Percentiles rank a stretch among this genome's conserved stretches.
Conservation (phyloP, 2,888 invertebrate genomes). For the Meteorus colon region DNA sequence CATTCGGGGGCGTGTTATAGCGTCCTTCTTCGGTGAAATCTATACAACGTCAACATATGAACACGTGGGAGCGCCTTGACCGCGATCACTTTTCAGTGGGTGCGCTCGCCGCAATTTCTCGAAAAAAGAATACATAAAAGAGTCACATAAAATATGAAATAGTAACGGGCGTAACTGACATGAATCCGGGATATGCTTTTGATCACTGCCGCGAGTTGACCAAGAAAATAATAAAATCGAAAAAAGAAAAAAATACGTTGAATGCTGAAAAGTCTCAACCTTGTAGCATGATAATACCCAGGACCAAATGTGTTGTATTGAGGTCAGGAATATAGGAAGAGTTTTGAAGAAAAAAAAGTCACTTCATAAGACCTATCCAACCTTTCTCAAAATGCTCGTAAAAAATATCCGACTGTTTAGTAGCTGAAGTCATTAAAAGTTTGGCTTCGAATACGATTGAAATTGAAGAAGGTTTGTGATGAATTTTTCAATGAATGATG, state of each 20-base stretch:
- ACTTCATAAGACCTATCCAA: slow-evolving; percentile 37
- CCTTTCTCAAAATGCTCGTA: slow-evolving; percentile 47
- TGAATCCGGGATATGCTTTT: slow-evolving; percentile 49
- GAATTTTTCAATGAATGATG: slow-evolving; percentile 19
- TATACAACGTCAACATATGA: slow-evolving; percentile 1
- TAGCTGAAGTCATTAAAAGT: not conserved
- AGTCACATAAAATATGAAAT: slow-evolving; percentile 61
- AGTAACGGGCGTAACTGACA: slow-evolving; percentile 47
- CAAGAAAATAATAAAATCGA: not conserved
- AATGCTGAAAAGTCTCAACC: slow-evolving; percentile 4
- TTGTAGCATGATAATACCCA: slow-evolving; percentile 13
- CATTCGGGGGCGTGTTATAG: not conserved
- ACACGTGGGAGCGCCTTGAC: slow-evolving; percentile 32
- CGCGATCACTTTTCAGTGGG: slow-evolving; percentile 24
- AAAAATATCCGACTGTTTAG: slow-evolving; percentile 36
- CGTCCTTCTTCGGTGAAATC: not conserved
- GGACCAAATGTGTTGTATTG: not conserved
- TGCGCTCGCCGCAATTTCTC: slow-evolving; percentile 47
- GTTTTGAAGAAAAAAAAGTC: not conserved
- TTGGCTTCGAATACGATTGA: slow-evolving; percentile 14
- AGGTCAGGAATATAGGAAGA: slow-evolving; percentile 5
- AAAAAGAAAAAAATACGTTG: slow-evolving; percentile 27
- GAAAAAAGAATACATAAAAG: slow-evolving; percentile 56
- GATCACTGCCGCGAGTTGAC: slow-evolving; percentile 41
- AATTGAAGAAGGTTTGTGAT: slow-evolving; percentile 21